Conservation (phyloP, 1,140 invertebrate genomes). For the Zaprionus tsacasi region DNA sequence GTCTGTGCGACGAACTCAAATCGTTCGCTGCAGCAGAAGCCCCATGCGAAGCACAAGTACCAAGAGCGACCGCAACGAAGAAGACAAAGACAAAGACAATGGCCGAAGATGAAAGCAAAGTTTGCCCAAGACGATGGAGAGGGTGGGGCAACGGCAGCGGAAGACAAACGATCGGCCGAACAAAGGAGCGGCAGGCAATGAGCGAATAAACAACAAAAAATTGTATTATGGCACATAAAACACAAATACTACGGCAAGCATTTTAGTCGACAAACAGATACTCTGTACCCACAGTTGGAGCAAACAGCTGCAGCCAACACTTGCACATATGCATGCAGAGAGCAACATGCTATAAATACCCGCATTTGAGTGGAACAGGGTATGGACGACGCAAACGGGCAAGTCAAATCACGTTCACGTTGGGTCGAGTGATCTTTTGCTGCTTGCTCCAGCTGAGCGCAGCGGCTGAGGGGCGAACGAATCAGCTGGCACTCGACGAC, state of each 20-base stretch:
- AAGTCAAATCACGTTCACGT: conserved; percentile 61
- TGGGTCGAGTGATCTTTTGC: conserved; percentile 46
- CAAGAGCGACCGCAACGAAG: conserved; percentile 26
- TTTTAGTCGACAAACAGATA: background rate
- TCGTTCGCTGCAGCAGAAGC: conserved; percentile 31
- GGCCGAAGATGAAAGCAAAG: conserved; percentile 34
- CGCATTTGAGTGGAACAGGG: background rate
- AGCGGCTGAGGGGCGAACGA: conserved; percentile 1
- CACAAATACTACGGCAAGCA: conserved; percentile 26
- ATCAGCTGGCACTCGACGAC: conserved; percentile 29
- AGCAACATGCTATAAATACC: background rate
- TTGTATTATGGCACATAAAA: conserved; percentile 49
- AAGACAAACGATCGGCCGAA: conserved; percentile 59
- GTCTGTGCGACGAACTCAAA: background rate
- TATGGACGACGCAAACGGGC: conserved; percentile 25
- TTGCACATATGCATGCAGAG: background rate
- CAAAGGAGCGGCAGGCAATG: conserved; percentile 56
- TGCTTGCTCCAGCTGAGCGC: conserved; percentile 1
- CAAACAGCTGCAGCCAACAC: conserved; percentile 34
- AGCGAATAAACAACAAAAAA: conserved; percentile 33
- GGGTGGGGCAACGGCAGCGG: conserved; percentile 18
- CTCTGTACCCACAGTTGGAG: background rate
- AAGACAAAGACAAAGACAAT: conserved; percentile 44
- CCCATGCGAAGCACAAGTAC: conserved; percentile 40
- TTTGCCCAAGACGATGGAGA: conserved; percentile 29